Conservation (phyloP, 2,113 vertebrate genomes). For the Eidolon helvum region DNA sequence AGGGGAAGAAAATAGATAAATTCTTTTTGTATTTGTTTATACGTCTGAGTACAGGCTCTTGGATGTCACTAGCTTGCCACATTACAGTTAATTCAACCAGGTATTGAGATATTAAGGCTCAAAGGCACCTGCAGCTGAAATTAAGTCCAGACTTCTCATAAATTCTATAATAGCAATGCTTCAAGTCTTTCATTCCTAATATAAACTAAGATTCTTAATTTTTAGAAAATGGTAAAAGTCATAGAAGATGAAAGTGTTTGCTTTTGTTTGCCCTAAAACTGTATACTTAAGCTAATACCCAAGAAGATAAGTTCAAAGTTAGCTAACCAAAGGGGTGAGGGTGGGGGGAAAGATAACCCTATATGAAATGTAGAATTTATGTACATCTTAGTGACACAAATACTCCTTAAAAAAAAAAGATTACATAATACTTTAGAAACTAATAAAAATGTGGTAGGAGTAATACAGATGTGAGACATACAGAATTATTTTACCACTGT, state of each 20-base stretch:
- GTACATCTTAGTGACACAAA: not conserved
- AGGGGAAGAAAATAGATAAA: not conserved
- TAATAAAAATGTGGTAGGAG: slow-evolving; percentile 3
- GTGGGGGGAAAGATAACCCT: not conserved
- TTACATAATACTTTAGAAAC: not conserved
- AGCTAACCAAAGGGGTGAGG: not conserved
- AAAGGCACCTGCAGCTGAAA: not conserved
- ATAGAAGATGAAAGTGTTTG: not conserved
- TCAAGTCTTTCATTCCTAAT: not conserved
- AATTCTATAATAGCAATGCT: not conserved
- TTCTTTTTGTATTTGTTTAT: not conserved
- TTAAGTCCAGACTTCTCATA: not conserved
- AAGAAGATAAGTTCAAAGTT: not conserved
- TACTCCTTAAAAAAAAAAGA: not conserved
- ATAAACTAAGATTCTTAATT: slow-evolving; percentile 3
- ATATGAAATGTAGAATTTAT: not conserved
- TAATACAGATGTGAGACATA: not conserved
- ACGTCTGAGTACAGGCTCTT: not conserved
- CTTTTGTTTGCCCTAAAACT: slow-evolving; percentile 26
- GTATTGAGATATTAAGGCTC: not conserved
- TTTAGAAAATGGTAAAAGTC: slow-evolving; percentile 15
- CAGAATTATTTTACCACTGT: not conserved
- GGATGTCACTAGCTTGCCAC: not conserved
- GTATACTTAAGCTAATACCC: not conserved
- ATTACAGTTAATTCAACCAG: not conserved